These are phyloP conservation scores for Tetragnatha versicolor DNA, from an alignment of 1,140 invertebrate species.

Conservation along the genomic window DNA sequence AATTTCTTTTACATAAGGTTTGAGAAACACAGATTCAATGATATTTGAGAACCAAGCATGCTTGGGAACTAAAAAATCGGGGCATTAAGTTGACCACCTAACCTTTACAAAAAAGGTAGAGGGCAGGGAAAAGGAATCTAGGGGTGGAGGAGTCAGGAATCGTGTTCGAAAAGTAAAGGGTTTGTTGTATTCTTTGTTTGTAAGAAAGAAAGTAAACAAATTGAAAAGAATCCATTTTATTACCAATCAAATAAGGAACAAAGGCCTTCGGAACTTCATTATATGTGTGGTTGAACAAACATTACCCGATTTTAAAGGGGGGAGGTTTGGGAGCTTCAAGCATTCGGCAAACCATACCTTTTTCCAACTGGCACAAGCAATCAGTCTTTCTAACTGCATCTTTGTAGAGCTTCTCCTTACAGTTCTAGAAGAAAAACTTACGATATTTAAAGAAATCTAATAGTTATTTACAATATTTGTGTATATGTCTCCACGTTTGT, in stretches of 20 bases:
- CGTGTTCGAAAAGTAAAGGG: background rate
- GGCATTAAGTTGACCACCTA: too few relatives aligned
- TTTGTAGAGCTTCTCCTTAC: background rate
- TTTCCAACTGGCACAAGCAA: slow-evolving; percentile 1
- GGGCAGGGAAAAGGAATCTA: too few relatives aligned
- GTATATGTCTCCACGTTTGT: background rate
- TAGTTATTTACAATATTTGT: background rate
- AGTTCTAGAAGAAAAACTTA: background rate
- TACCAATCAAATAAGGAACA: background rate
- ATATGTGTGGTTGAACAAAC: background rate
- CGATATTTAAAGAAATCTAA: background rate
- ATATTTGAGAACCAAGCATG: too few relatives aligned
- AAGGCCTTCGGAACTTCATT: too few relatives aligned
- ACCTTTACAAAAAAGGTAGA: too few relatives aligned
- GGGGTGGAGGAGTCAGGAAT: background rate
- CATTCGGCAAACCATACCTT: background rate
- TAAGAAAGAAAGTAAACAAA: background rate
- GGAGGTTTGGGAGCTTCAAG: too few relatives aligned
- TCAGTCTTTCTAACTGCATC: background rate
- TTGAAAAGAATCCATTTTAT: background rate
- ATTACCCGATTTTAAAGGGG: too few relatives aligned
- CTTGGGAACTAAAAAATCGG: too few relatives aligned
- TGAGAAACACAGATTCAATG: too few relatives aligned
- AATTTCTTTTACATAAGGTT: too few relatives aligned
- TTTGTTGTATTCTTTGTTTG: background rate